These are phyloP conservation scores for Lycocerus yunnanus DNA, from an alignment of 2,888 invertebrate genomes.

Conservation along the genomic window DNA sequence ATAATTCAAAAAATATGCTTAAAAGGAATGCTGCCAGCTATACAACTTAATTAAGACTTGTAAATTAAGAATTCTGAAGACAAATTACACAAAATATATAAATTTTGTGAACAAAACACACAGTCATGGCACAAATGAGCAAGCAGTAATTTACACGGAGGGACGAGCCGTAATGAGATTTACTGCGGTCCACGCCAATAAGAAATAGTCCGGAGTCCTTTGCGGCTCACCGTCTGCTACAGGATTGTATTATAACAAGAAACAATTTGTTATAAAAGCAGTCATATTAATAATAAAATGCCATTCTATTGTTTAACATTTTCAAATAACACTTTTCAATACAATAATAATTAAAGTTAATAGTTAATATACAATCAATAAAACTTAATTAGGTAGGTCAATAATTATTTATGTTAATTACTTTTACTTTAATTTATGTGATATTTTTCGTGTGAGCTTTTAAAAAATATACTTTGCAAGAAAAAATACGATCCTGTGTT, in stretches of 20 bases:
- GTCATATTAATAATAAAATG: conserved; percentile 18
- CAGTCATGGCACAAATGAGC: conserved; percentile 46
- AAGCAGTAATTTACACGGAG: conserved; percentile 48
- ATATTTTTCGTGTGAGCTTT: background rate
- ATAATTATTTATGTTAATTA: no score
- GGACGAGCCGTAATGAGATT: conserved; percentile 50
- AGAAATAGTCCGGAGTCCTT: conserved; percentile 44
- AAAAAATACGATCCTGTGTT: conserved; percentile 32
- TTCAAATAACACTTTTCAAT: background rate
- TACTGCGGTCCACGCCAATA: conserved; percentile 48
- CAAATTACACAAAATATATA: background rate
- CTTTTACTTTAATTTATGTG: background rate
- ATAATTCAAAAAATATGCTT: background rate
- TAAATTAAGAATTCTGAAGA: background rate
- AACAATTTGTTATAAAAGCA: conserved; percentile 22
- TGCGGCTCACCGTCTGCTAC: conserved; percentile 35
- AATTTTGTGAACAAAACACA: conserved; percentile 44
- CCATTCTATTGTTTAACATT: background rate
- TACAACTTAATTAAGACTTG: background rate
- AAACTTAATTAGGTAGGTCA: background rate
- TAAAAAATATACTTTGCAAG: background rate
- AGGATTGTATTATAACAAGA: conserved; percentile 34
- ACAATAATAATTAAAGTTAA: background rate
- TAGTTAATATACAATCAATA: background rate
- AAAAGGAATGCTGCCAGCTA: background rate